phyloP scores from a whole-genome alignment of 2,113 vertebrate genomes.

The Neogobius melanostomus region DNA sequence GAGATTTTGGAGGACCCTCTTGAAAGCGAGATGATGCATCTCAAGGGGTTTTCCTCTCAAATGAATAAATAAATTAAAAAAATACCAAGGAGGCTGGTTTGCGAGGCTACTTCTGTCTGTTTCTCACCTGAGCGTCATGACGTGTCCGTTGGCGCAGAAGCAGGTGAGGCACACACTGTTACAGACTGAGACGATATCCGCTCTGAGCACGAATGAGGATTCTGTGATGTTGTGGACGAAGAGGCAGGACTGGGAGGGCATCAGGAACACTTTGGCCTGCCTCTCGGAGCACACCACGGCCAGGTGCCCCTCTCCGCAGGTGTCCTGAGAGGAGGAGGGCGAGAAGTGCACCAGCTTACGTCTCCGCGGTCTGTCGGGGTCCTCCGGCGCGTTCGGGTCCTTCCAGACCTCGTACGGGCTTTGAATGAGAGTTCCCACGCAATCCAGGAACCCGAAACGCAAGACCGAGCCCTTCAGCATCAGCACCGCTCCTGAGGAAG shows the following conservation, averaged over 20 bases:
- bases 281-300: slow-evolving; percentile 94
- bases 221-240: slow-evolving; percentile 98
- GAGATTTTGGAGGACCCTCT: too few species aligned
- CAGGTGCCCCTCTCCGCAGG: slow-evolving; percentile 87
- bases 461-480: slow-evolving; percentile 92
- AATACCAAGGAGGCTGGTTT: too few species aligned
- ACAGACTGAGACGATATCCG: slow-evolving; percentile 88
- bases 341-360: slow-evolving; percentile 90
- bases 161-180: slow-evolving; percentile 93
- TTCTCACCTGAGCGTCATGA: slow-evolving; percentile 93
- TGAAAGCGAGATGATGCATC: too few species aligned
- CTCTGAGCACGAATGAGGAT: slow-evolving; percentile 92
- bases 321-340: slow-evolving; percentile 87
- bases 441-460: slow-evolving; percentile 89
- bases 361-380: slow-evolving; percentile 83
- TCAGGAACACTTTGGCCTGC: slow-evolving; percentile 97
- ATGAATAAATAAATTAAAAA: too few species aligned
- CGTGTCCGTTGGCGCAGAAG: slow-evolving; percentile 96
- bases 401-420: slow-evolving; percentile 92
- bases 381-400: slow-evolving; percentile 84
- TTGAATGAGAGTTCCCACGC: slow-evolving; percentile 81
- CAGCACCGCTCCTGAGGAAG: slow-evolving; percentile 82
- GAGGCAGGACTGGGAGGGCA: slow-evolving; percentile 96
- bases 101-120: neutral
- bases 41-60: too few species aligned